Base-by-base conservation (phyloP, 35 echinoderm and acorn worm genomes). In the Anneissia japonica region DNA sequence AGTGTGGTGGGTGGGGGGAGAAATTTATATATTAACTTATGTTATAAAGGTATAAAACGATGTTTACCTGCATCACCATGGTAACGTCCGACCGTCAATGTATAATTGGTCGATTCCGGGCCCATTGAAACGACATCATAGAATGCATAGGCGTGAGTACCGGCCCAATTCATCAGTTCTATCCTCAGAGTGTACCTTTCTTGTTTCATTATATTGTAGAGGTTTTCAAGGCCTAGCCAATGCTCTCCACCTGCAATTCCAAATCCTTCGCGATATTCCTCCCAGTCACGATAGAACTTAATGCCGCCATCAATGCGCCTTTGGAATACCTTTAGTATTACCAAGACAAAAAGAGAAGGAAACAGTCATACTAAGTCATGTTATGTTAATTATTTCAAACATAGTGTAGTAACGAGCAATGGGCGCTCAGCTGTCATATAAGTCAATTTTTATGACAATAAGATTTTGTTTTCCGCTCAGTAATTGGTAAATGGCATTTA, bases 211-310 rank as follows among this genome's bases (percentile, higher is more conserved):
- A 95, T 30, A 29, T 38, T 75, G 72, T 91, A 86, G 11, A 95
- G 74, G 74, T 80, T 80, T 21, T 95, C 93, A 4, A 84, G 79
- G 28, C 93, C 93, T 73, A 95, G 72, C 93, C 93, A 95, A 40
- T 88, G 81, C 38, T 95, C 93, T 30, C 77, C 89, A 26, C 88
- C 80, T 31, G 88, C 35, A 23, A 81, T 81, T 0, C 93, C 93
- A 72, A 95, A 95, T 10, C 93, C 93, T 16, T 39, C 9, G 16
- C 86, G 88, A 82, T 95, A 95, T 7, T 86, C 45, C 38, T 46
- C 32, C 89, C 89, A 95, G 72, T 90, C 75, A 4, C 85, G 74
- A 46, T 51, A 39, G 35, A 95, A 95, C 73, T 95, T 84, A 30
- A 95, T 9, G 3, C 85, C 35, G 32, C 93, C 93, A 55, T 95